Evolutionary conservation across 1,140 invertebrate genomes (phyloP), one percentile per base, ranked within the genome.

Genomic region (Coelopa frigida): DNA sequence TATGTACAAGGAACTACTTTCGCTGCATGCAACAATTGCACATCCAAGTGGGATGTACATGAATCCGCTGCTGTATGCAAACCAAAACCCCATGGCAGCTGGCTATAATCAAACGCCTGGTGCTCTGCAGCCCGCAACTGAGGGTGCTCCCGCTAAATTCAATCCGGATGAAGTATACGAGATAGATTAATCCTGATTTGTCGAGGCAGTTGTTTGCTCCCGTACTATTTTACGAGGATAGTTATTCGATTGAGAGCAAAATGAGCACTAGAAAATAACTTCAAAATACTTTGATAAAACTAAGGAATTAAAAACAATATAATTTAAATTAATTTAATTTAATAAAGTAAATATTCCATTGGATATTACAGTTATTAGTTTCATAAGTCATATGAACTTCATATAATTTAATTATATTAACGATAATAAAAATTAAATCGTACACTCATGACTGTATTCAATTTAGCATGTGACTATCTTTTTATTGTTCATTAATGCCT

Each of bases 11-110:
- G 64, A 64, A 49, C 51, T 68, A 11, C 31, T 67, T 3, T 50
- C 49, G n/a, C 40, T 68, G 39, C 60, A 68, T 33, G 44, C 53
- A 17, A 57, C 59, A 39, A 54, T 68, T 40, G 55, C 56, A 32
- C 61, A 64, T 50, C 64, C 64, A 15, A 62, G 59, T 24, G 64
- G 64, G 20, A 55, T 67, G 60, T 67, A 67, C 36, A 67, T 68
- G 64, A 68, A 64, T 56, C 64, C 64, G 2, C 47, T 68, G 45
- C 59, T 67, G 21, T 67, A 61, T 41, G 57, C 63, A 45, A 67
- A 67, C 45, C 63, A 67, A 48, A 54, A 66, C 46, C 61, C 63
- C 3, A 53, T 48, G 5, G 61, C 63, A 6, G 63, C 63, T 22
- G 62, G 62, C 31, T 66, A 66, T 36, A 59, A 54, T 31, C 46